Evolutionary conservation across 2,888 invertebrate genomes (phyloP), one percentile per base, ranked within the genome.

Genomic region (Camponotus fellah): DNA sequence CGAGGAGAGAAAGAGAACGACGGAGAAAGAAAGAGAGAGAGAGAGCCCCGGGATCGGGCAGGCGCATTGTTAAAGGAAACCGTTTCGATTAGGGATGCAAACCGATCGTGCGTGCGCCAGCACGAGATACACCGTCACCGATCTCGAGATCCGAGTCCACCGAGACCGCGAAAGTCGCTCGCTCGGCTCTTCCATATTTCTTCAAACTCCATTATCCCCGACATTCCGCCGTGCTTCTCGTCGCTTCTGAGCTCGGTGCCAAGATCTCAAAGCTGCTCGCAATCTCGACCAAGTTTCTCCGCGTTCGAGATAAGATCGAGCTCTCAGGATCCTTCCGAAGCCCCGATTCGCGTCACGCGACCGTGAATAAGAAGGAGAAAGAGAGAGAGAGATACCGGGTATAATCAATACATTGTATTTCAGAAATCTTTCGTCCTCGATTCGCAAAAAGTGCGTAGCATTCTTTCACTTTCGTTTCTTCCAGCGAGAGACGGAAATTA

Each of bases 31-130:
- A 49, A 82, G 46, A 56, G 71, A 62, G 62, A 40, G 76, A 83
- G 49, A 56, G 69, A 65, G 89, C 86, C 90, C 90, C 90, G 88
- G 89, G 90, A 90, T 88, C 90, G 90, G 43, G 87, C 90, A 90
- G 66, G 89, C 90, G 89, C 89, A 85, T 87, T 88, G 82, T 87
- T 80, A 60, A 60, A 46, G 34, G 10, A 37, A 79, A 71, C 79
- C 71, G 60, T 79, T 79, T 79, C 79, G 79, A 79, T 79, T 60
- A 71, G 79, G 60, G 71, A 79, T 69, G 69, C 34, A 69, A 79
- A 79, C 71, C 71, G 60, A 21, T 77, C 76, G 40, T 56, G 76
- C 53, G 65, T 65, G 26, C 21, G 62, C n/a, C 32, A 21, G 6
- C 34, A 32, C 71, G 60, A 71, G 71, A 60, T 21, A 34, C 2